phyloP scores from a whole-genome alignment of 2,113 vertebrate species.

The Alectura lathami region DNA sequence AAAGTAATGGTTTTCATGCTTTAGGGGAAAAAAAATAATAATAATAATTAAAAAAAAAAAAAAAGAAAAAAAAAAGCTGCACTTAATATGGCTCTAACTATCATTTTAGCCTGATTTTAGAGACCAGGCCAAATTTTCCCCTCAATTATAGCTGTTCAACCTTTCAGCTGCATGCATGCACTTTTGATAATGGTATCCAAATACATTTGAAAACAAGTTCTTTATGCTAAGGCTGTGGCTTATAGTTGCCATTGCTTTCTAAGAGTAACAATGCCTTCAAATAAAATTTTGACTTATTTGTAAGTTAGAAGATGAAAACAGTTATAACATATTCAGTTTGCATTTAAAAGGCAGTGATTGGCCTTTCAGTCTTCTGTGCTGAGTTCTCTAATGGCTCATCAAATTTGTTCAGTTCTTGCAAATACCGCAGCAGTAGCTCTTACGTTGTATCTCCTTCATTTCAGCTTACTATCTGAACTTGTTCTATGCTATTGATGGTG shows the following conservation, averaged over 20 bases:
- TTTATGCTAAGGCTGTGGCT: background rate
- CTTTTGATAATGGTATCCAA: slow-evolving; percentile 7
- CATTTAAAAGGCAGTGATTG: background rate
- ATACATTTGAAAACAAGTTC: background rate
- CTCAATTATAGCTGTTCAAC: slow-evolving; percentile 20
- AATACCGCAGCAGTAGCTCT: background rate
- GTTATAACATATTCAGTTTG: background rate
- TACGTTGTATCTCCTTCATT: background rate
- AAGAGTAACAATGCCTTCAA: background rate
- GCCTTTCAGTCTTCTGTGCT: background rate
- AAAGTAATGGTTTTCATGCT: slow-evolving; percentile 2
- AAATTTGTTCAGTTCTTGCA: background rate
- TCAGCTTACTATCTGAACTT: background rate
- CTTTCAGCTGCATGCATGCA: background rate
- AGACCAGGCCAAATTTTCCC: background rate
- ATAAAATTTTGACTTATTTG: background rate
- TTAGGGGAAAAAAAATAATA: background rate
- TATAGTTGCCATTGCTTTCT: background rate
- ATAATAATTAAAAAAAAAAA: background rate
- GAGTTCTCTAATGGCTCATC: background rate
- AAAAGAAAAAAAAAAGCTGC: background rate
- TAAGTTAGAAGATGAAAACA: background rate
- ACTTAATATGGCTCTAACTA: background rate
- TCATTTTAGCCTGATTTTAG: slow-evolving; percentile 27
- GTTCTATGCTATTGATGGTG: background rate